Base-by-base conservation (phyloP, 2,888 invertebrate genomes). In the Trichopria drosophilae region DNA sequence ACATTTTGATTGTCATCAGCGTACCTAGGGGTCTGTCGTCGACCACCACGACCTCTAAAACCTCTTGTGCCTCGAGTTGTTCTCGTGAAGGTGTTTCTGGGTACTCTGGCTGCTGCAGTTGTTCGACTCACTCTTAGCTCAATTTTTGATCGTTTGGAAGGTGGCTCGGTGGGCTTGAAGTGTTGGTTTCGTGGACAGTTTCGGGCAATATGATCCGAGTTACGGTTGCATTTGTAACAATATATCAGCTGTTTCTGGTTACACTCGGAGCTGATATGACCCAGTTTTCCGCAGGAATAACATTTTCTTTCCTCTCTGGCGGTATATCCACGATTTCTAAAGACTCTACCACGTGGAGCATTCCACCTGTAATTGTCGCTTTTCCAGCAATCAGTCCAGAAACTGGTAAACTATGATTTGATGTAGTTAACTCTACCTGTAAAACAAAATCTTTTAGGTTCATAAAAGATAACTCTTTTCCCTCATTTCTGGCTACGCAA, bases 371-470 rank as follows among this genome's bases (percentile, higher is more conserved):
- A 31, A 16, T 16, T 6, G 5, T 16, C n/a, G 16, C 10, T 10
- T 16, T 10, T 15, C 31, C 31, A n/a, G n/a, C n/a, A 15, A 16
- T 31, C 31, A 31, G 16, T 31, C 31, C 31, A 31, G 31, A 31
- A 13, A 31, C 31, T 31, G 31, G 31, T 10, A 31, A 31, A n/a
- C 3, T 6, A 2, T 6, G 31, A n/a, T 4, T 31, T 16, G 16
- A 15, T 10, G 31, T 31, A 31, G 31, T 31, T 6, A 16, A 31
- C 31, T 31, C 31, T 15, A 31, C 31, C 31, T 31, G 31, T 31
- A 31, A 31, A 10, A 31, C 31, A 31, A 31, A 31, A 31, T 31
- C 31, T 6, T 31, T 31, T 2, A 31, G 31, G 16, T 31, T n/a
- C 31, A 31, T 10, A 10, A 31, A 31, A 6, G 31, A 4, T 7